Evolutionary conservation across 2,888 invertebrate genomes (phyloP), one percentile per base, ranked within the genome.

Genomic region (Chrysolina americana): DNA sequence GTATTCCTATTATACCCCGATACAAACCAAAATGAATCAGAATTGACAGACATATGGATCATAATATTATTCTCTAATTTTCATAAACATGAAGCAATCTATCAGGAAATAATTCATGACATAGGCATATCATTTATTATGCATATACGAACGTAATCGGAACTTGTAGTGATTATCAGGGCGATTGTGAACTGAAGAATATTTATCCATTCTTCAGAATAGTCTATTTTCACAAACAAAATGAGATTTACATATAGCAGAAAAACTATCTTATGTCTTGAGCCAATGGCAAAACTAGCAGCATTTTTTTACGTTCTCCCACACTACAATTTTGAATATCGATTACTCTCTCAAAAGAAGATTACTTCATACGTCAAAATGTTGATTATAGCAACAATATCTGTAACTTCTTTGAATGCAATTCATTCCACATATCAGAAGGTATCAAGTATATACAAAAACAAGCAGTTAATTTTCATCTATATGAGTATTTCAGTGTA

Each of bases 251-350:
- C 17, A 0, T 44, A 65, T 28, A 19, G 28, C n/a, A 44, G 65
- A 47, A 47, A 47, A 15, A n/a, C 9, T 41, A 53, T 53, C 0
- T 41, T 41, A 0, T 53, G 28, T 41, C 10, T 66, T 4, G 36
- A 53, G n/a, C 66, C 66, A 36, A 17, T 66, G 36, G 36, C 48
- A 15, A 50, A 66, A 66, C 17, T 66, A 1, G 21, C 66, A 53
- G 36, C 28, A 17, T 2, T 53, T 9, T 11, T 66, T 17, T 21
- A 41, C 17, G 19, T 50, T 28, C 17, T 41, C 17, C 53, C 66
- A 10, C 50, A 53, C 9, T 66, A 66, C 36, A 41, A 28, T 19
- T 66, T 66, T 17, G 23, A 41, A 13, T 8, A 66, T 13, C 28
- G 23, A 66, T 36, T 19, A 36, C 17, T n/a, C 11, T 10, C 17